Percentiles rank a stretch among this genome's conserved stretches.
phyloP scores from a whole-genome alignment of 2,797 vertebrate genomes.

The Macropus fuliginosus region DNA sequence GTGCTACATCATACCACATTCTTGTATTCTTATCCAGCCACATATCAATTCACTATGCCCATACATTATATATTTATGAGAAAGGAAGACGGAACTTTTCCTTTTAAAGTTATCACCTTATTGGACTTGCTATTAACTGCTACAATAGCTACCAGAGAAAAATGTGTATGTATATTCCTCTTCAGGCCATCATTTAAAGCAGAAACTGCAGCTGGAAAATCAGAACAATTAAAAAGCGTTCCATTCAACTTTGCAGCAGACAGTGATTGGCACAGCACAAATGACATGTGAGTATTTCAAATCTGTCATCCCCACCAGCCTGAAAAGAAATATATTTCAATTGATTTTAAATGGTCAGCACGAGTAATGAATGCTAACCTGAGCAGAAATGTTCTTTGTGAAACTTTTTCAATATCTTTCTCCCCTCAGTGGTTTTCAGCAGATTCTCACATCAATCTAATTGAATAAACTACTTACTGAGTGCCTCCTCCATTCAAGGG shows the following conservation, averaged over 20 bases:
- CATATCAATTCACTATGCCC: neutral
- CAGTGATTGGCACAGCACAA: constrained; percentile 73
- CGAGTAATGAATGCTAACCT: constrained; percentile 66
- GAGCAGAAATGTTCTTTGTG: neutral
- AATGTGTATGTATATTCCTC: neutral
- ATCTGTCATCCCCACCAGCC: constrained; percentile 78
- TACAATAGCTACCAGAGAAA: neutral
- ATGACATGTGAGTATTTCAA: constrained; percentile 79
- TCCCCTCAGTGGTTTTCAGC: neutral
- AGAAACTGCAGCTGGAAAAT: constrained; percentile 66
- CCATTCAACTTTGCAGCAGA: constrained; percentile 75
- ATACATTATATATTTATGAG: neutral
- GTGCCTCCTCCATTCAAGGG: neutral
- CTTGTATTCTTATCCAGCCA: neutral
- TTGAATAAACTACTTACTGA: neutral
- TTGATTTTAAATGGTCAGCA: constrained; percentile 73
- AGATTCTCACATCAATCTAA: neutral
- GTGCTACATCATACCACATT: neutral
- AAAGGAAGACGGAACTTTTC: neutral
- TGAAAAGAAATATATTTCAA: constrained; percentile 74
- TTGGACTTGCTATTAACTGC: neutral
- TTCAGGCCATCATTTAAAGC: constrained; percentile 66
- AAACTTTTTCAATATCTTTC: neutral
- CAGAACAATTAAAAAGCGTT: constrained; percentile 74
- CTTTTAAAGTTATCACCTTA: neutral